Percentiles rank a stretch among this genome's conserved stretches.
Evolutionary conservation across 2,113 vertebrate species (phyloP).

Genomic region (Ictalurus furcatus): DNA sequence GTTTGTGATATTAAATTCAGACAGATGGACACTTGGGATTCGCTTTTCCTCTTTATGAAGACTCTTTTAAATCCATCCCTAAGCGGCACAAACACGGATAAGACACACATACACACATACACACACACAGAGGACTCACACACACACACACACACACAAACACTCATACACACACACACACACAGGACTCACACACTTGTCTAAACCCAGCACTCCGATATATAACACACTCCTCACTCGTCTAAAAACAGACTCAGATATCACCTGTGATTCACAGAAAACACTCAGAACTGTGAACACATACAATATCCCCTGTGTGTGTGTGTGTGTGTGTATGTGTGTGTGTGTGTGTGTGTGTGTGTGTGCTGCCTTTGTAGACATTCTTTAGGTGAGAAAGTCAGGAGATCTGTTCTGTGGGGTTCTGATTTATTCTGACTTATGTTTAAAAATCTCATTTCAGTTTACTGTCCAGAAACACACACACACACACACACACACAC

Average conservation of each 20-base stretch:
- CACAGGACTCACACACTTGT: background rate
- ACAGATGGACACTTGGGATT: background rate
- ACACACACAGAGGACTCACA: no score
- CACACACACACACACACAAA: conserved; percentile 10
- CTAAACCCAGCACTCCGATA: background rate
- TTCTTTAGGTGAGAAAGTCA: background rate
- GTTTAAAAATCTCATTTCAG: background rate
- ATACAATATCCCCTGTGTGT: background rate
- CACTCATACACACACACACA: conserved; percentile 2
- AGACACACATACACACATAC: conserved; percentile 15
- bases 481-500: no score
- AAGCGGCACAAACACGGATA: background rate
- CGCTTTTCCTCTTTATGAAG: background rate
- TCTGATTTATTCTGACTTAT: background rate
- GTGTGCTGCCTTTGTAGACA: background rate
- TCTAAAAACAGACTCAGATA: background rate
- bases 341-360: conserved; percentile 23
- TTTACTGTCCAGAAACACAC: no score
- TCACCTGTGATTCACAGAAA: background rate
- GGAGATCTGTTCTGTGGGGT: background rate
- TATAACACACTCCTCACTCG: background rate
- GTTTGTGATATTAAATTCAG: conserved; percentile 3
- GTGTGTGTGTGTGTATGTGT: conserved; percentile 12
- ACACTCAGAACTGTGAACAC: background rate
- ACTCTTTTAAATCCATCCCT: background rate